Conservation (phyloP, 1,140 invertebrate species). For the Zophobas atratus region DNA sequence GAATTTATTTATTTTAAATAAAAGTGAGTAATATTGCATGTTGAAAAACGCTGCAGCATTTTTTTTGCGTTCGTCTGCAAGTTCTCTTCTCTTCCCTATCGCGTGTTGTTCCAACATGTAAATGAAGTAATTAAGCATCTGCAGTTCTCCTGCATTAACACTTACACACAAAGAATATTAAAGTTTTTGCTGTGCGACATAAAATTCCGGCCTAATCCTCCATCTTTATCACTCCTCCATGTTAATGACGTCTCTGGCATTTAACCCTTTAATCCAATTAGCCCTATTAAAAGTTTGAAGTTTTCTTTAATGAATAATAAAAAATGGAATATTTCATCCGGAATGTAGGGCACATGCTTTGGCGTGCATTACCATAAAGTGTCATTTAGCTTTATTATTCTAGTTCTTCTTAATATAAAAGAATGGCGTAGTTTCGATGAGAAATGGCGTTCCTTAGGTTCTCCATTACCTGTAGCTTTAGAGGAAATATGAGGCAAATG, state of each 20-base stretch:
- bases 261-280: background rate
- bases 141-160: constrained; percentile 33
- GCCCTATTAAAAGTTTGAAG: background rate
- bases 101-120: background rate
- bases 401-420: constrained; percentile 18
- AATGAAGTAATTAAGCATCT: constrained; percentile 38
- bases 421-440: constrained; percentile 41
- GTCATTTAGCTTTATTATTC: constrained; percentile 1
- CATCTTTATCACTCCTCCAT: background rate
- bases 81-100: too few relatives aligned
- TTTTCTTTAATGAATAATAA: background rate
- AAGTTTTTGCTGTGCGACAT: constrained; percentile 6
- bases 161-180: constrained; percentile 7
- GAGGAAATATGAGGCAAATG: constrained; percentile 36
- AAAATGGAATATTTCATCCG: too few relatives aligned
- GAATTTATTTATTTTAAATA: too few relatives aligned
- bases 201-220: background rate
- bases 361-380: constrained; percentile 22
- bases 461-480: constrained; percentile 46
- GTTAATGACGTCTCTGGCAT: background rate
- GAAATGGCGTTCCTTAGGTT: constrained; percentile 38
- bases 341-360: background rate
- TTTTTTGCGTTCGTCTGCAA: too few relatives aligned
- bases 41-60: too few relatives aligned
- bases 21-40: too few relatives aligned